These are phyloP conservation scores for Rhinoraja longicauda DNA, from an alignment of 2,797 vertebrate species.

Conservation along the genomic window DNA sequence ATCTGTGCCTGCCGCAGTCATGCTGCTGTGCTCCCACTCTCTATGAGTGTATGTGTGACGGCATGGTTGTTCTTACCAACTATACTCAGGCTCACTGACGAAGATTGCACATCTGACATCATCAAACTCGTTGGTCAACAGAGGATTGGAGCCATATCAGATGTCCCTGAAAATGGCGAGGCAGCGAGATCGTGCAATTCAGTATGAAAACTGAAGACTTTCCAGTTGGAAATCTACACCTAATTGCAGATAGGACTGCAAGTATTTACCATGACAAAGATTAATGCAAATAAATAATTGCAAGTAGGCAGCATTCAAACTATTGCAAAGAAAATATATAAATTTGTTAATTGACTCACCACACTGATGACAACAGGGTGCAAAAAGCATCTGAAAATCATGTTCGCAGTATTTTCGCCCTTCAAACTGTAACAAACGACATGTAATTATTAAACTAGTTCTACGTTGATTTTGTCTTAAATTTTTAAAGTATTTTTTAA, in stretches of 20 bases:
- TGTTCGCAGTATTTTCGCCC: slow-evolving; percentile 98
- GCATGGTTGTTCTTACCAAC: too few species aligned
- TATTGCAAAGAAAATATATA: not conserved
- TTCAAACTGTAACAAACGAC: slow-evolving; percentile 77
- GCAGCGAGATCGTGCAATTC: not conserved
- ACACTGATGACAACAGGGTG: slow-evolving; percentile 95
- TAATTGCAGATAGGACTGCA: not conserved
- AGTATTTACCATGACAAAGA: not conserved
- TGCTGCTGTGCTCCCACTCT: too few species aligned
- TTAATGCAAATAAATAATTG: not conserved
- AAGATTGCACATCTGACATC: too few species aligned
- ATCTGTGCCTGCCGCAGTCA: too few species aligned
- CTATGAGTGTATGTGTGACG: too few species aligned
- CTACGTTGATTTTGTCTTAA: not conserved
- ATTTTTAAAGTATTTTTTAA: not conserved
- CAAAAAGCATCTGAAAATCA: slow-evolving; percentile 98
- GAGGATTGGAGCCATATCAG: too few species aligned
- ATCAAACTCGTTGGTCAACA: too few species aligned
- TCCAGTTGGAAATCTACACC: not conserved
- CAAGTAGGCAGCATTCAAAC: not conserved
- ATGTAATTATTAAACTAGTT: slow-evolving; percentile 22
- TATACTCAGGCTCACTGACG: too few species aligned
- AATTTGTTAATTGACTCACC: slow-evolving; percentile 63
- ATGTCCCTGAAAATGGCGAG: too few species aligned
- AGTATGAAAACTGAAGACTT: not conserved